Base-by-base conservation (phyloP, 1,140 invertebrate species). In the Pectinophora gossypiella region DNA sequence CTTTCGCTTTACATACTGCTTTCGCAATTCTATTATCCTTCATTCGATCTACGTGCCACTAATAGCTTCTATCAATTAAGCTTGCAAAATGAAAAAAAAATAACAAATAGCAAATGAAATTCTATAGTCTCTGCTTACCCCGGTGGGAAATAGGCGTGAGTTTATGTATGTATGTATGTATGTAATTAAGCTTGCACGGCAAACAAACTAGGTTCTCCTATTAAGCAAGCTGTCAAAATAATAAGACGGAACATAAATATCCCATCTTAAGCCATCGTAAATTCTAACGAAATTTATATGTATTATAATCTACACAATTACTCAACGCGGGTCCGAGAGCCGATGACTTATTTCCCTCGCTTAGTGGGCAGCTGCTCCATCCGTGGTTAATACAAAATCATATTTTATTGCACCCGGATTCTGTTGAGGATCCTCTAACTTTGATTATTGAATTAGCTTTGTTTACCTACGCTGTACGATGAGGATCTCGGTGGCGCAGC, bases 191-290 rank as follows among this genome's bases (percentile, higher is more conserved):
- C n/a, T 12, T 2, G 27, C 36, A 7, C 36, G 4, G 10, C 12
- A 27, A 27, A 13, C 36, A 40, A 18, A 40, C 15, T 40, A 32
- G 27, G n/a, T 32, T 9, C 6, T 9, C 7, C 62, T 66, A 72
- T 70, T 71, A 71, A 72, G 61, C 51, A 68, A 78, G 62, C 72
- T 64, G 67, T 76, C 75, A 70, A 67, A 80, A 77, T 79, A 78
- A 75, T 73, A 74, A 78, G 66, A 74, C 69, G 60, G 18, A 46
- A 44, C 60, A 76, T 78, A 71, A 72, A 80, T 80, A 64, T 42
- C 43, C n/a, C 55, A 51, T 58, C 59, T 58, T 59, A 59, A 60
- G 52, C 57, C 54, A 49, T 57, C 67, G 63, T 65, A 67, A 67
- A 67, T 71, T 69, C 46, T 9, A 20, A 36, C 19, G 6, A 57